These are phyloP conservation scores for Avahi laniger DNA, from an alignment of 2,797 vertebrate species.

Conservation along the genomic window DNA sequence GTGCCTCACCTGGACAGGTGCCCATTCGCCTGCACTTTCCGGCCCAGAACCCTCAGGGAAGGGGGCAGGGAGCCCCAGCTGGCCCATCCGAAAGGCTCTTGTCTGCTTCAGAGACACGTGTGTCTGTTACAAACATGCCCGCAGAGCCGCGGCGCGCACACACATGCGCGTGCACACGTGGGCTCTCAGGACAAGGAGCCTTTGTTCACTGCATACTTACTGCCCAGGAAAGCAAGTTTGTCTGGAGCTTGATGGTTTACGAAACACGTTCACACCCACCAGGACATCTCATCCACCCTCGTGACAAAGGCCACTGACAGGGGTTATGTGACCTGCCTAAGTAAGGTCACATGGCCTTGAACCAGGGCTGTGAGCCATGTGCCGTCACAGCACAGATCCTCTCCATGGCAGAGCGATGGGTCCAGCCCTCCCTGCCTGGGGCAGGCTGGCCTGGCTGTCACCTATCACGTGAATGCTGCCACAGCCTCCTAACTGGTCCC, in stretches of 20 bases:
- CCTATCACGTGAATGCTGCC: not conserved
- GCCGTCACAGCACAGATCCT: not conserved
- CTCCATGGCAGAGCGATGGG: not conserved
- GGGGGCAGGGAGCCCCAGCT: not conserved
- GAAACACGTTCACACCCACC: not conserved
- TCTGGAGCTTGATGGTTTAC: not conserved
- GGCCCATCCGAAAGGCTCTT: not conserved
- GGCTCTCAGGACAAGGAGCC: not conserved
- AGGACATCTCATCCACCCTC: not conserved
- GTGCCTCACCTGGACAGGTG: not conserved
- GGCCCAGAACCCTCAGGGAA: not conserved
- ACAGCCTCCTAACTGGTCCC: not conserved
- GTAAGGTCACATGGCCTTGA: not conserved
- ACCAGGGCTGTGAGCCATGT: not conserved
- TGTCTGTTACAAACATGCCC: not conserved
- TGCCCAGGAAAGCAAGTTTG: conserved; percentile 12
- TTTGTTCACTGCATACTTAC: conserved; percentile 1
- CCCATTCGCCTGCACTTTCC: not conserved
- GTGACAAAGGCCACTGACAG: not conserved
- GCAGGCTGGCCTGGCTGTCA: not conserved
- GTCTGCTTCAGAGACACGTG: not conserved
- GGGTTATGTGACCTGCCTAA: not conserved
- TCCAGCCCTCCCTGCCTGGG: not conserved
- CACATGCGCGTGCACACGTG: not conserved
- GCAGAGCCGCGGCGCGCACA: not conserved